Percentiles rank a stretch among this genome's conserved stretches.
Conservation (phyloP, 1,140 invertebrate genomes). For the Hesperophylax magnus region DNA sequence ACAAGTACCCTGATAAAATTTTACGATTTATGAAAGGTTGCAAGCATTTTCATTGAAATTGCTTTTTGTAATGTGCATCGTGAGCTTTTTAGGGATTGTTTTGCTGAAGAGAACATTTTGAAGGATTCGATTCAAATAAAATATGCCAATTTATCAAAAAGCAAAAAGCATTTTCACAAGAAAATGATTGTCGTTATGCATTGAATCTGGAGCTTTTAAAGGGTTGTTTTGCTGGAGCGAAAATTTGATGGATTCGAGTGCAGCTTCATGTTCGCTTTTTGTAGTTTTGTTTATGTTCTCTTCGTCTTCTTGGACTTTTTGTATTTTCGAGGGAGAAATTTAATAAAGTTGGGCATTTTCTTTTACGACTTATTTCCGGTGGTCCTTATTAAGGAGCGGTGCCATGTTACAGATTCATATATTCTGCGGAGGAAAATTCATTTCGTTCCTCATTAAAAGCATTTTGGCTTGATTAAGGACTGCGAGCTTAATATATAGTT, state of each 20-base stretch:
- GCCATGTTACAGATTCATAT: conserved; percentile 25
- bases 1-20: no score
- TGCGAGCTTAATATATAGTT: not conserved
- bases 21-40: no score
- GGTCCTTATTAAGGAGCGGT: conserved; percentile 27
- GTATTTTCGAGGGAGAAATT: conserved; percentile 30
- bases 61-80: no score
- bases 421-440: conserved; percentile 8
- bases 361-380: conserved; percentile 35
- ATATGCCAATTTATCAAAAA: no score
- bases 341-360: conserved; percentile 33
- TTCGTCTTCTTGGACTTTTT: conserved; percentile 1
- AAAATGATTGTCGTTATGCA: no score
- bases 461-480: conserved; percentile 7
- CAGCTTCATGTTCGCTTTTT: conserved; percentile 8
- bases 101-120: no score
- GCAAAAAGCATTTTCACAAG: no score
- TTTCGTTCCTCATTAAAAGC: conserved; percentile 17
- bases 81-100: no score
- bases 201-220: not conserved
- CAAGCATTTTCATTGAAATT: no score
- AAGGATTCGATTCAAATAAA: no score
- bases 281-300: conserved; percentile 25
- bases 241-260: not conserved
- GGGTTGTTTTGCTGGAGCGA: not conserved